phyloP scores from a whole-genome alignment of 2,888 invertebrate species.

The Arenicola marina region DNA sequence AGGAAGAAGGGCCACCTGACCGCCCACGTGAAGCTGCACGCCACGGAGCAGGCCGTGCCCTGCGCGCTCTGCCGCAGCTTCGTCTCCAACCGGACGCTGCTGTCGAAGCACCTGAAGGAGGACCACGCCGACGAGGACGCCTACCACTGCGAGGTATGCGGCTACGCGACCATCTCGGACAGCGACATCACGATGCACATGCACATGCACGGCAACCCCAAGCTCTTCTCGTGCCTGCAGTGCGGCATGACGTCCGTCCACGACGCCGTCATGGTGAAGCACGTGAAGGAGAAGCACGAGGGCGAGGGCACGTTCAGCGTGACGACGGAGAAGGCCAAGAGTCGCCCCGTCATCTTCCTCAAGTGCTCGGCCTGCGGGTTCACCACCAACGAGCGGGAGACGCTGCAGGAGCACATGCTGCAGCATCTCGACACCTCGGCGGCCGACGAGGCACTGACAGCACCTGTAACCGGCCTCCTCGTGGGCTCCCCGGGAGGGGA shows the following conservation, averaged over 20 bases:
- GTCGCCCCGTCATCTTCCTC: constrained; percentile 34
- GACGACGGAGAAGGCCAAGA: neutral
- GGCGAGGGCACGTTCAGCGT: constrained; percentile 5
- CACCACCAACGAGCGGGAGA: constrained; percentile 41
- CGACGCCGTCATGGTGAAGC: constrained; percentile 12
- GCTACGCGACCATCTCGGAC: constrained; percentile 31
- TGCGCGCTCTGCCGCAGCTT: neutral
- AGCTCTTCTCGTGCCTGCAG: constrained; percentile 16
- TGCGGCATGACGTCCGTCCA: constrained; percentile 18
- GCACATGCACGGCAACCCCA: constrained; percentile 20
- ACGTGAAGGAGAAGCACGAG: constrained; percentile 16
- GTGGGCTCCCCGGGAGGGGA: too few relatives aligned
- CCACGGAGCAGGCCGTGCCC: constrained; percentile 23
- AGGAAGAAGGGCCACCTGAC: constrained; percentile 58
- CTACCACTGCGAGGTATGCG: constrained; percentile 52
- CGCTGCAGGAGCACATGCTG: constrained; percentile 44
- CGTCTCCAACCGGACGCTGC: neutral
- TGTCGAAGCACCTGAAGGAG: constrained; percentile 18
- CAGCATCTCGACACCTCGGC: neutral
- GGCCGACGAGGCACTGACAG: neutral
- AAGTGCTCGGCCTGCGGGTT: constrained; percentile 58
- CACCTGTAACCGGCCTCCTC: too few relatives aligned
- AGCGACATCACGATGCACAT: constrained; percentile 28
- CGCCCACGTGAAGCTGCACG: constrained; percentile 55
- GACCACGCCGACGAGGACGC: constrained; percentile 33